Base-by-base conservation (phyloP, 2,113 vertebrate species). In the Lates calcarifer region DNA sequence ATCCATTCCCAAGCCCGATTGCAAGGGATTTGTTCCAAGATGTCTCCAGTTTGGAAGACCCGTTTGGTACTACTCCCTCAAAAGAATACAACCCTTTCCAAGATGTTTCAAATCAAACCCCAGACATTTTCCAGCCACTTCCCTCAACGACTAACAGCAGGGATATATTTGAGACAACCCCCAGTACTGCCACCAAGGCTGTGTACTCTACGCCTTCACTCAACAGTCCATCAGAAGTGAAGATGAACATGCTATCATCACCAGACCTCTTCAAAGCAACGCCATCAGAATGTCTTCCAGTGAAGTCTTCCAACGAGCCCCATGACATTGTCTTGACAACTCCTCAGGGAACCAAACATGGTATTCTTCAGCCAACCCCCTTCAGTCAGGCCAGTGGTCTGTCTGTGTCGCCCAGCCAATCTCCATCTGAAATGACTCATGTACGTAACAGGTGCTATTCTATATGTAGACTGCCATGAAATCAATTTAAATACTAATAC, bases 1-100 rank as follows among this genome's bases (percentile, higher is more conserved):
- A 93, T 28, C 66, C 79, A 0, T 90, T 92, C 58, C 24, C 81
- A 49, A 90, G 85, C 37, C 83, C 84, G 0, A 28, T 90, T 1
- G 6, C 58, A 17, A 87, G 61, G 51, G 47, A 86, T 72, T 66
- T 90, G 62, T 90, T 93, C 55, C 51, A 78, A 33, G 64, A 89
- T 0, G 1, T 72, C 41, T 81, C 80, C 35, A 74, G 64, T 60
- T 55, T 66, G 6, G 84, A 70, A 1, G 74, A 90, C 61, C 83
- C 81, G 0, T 87, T 86, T 20, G 29, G 69, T 9, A 2, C 63
- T 0, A 75, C 84, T 31, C 71, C 80, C 1, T 62, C 45, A 10
- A 68, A 77, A 41, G 31, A 28, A 3, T 2, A 13, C 0, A 24
- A 86, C 53, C 63, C 56, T n/a, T 82, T 86, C 77, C 68, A 69